Conservation (phyloP, 2,113 vertebrate species). For the Gobiocypris rarus region DNA sequence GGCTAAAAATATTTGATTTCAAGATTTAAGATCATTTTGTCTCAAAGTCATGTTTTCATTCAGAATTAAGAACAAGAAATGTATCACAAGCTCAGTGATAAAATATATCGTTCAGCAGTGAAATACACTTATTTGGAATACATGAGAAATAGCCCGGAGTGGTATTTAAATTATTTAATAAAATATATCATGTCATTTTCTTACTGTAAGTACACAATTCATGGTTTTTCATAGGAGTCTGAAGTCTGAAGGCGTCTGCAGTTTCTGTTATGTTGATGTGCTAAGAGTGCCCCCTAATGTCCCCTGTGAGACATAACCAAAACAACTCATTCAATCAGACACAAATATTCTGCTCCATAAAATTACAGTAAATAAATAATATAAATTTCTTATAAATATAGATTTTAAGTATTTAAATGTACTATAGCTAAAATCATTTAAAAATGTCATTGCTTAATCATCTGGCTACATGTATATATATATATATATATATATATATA, state of each 20-base stretch:
- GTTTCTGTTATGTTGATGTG: conserved; percentile 48
- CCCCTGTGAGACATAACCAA: conserved; percentile 14
- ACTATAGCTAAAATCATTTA: not conserved
- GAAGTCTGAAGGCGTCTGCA: not conserved
- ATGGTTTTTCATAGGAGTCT: not conserved
- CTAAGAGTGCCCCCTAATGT: conserved; percentile 61
- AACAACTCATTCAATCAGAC: not conserved
- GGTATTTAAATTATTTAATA: conserved; percentile 25
- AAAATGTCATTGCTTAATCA: not conserved
- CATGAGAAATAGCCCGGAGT: conserved; percentile 1
- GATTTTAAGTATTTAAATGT: no score
- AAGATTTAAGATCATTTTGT: not conserved
- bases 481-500: not conserved
- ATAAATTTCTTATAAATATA: not conserved
- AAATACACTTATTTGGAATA: conserved; percentile 1
- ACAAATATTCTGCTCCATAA: not conserved
- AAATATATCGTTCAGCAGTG: conserved; percentile 33
- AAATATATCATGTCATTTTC: conserved; percentile 34
- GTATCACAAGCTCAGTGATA: conserved; percentile 1
- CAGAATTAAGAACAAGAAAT: conserved; percentile 2
- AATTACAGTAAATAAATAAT: not conserved
- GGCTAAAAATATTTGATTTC: conserved; percentile 2
- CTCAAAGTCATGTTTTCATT: conserved; percentile 35
- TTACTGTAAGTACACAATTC: conserved; percentile 14
- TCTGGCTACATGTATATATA: no score